Evolutionary conservation across 2,113 vertebrate genomes (phyloP), one percentile per base, ranked within the genome.

Genomic region (Lanius collurio): DNA sequence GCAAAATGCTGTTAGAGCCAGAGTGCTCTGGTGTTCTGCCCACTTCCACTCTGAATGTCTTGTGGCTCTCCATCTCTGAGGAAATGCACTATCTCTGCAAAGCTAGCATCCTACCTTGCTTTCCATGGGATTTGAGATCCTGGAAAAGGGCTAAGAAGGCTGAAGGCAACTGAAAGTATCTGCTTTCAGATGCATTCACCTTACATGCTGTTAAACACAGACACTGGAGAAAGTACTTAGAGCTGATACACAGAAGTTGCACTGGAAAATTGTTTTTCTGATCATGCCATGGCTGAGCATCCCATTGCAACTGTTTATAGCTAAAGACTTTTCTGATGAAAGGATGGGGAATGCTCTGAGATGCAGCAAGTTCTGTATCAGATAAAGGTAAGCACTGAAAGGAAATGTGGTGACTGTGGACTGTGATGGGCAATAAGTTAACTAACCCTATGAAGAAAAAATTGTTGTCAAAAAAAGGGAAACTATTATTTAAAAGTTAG

Each of bases 361-460:
- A 64, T 94, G 60, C 42, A 65, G 31, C n/a, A 52, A 90, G n/a
- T 30, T 90, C 53, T 77, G 19, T 56, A 13, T 69, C 71, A 37
- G 41, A 27, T 77, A 56, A 78, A 95, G 83, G 92, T 57, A 82
- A 94, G 67, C 50, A 77, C 35, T 52, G 70, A 68, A 71, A 79
- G 56, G 82, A 82, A 82, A 52, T 15, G 37, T 7, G 37, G 37
- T 37, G 37, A 37, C 37, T 37, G 35, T 17, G 62, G 39, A 24
- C 69, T 74, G 26, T 74, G 56, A 49, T 35, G 27, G 50, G 42
- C 73, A 91, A 77, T 35, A 50, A 91, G 80, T 47, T 49, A 91
- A 73, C 37, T 53, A 62, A 15, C 10, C 23, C 37, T 60, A 16
- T 53, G 42, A 89, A 56, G 20, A 82, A 91, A 86, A 86, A 83